Conservation (phyloP, 2,113 vertebrate species). For the Seriola aureovittata region DNA sequence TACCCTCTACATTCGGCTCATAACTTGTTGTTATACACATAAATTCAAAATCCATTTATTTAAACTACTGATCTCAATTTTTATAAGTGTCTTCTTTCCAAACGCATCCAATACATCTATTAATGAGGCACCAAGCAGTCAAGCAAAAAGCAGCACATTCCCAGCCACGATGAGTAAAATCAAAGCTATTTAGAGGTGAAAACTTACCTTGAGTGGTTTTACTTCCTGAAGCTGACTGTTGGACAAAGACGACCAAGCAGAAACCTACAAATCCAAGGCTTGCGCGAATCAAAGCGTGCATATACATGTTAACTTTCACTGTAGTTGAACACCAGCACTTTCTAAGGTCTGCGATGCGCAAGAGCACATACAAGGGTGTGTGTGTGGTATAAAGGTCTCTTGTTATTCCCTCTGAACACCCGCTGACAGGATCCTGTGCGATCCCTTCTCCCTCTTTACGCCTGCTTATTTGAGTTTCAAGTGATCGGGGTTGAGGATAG, state of each 20-base stretch:
- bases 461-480: conserved; percentile 72
- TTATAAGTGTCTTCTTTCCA: background rate
- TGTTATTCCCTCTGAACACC: conserved; percentile 63
- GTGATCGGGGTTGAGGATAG: conserved; percentile 73
- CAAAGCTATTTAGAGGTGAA: conserved; percentile 48
- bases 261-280: conserved; percentile 89
- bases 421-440: conserved; percentile 62
- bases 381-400: conserved; percentile 58
- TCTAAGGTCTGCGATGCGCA: conserved; percentile 61
- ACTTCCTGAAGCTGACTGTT: conserved; percentile 88
- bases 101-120: background rate
- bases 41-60: background rate
- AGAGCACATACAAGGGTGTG: conserved; percentile 51
- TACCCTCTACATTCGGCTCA: background rate
- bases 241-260: conserved; percentile 91
- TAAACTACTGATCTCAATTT: background rate
- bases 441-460: conserved; percentile 44
- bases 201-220: conserved; percentile 93
- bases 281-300: conserved; percentile 88
- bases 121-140: conserved; percentile 1
- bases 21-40: background rate
- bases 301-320: conserved; percentile 80
- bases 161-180: background rate
- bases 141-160: background rate
- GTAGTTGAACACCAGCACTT: conserved; percentile 68